Evolutionary conservation across 2,888 invertebrate genomes (phyloP).

Genomic region (Pycnomerus fuliginosus): DNA sequence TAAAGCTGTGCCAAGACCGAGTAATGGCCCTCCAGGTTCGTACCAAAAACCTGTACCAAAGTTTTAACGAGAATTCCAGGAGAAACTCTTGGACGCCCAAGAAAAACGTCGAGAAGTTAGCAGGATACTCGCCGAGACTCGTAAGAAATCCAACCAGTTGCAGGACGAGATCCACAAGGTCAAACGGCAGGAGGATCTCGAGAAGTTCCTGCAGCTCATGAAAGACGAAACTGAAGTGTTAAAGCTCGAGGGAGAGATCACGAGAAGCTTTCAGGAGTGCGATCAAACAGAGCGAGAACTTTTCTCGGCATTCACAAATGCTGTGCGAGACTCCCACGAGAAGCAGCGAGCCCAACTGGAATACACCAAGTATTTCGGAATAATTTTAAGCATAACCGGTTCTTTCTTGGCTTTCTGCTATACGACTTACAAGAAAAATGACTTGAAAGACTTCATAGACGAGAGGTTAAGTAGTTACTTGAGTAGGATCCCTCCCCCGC

Average conservation of each 20-base stretch:
- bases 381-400: slow-evolving; percentile 47
- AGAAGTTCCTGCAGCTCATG: slow-evolving; percentile 71
- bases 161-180: slow-evolving; percentile 76
- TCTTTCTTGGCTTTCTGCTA: slow-evolving; percentile 48
- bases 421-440: slow-evolving; percentile 45
- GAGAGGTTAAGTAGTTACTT: slow-evolving; percentile 25
- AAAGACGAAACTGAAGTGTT: slow-evolving; percentile 68
- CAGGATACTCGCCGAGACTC: slow-evolving; percentile 60
- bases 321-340: slow-evolving; percentile 80
- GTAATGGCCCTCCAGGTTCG: slow-evolving; percentile 68
- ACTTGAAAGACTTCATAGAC: slow-evolving; percentile 44
- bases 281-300: slow-evolving; percentile 75
- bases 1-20: slow-evolving; percentile 70
- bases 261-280: slow-evolving; percentile 61
- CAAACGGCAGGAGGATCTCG: slow-evolving; percentile 66
- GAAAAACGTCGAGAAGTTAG: slow-evolving; percentile 65
- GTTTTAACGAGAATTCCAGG: slow-evolving; percentile 49
- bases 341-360: slow-evolving; percentile 79
- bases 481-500: neutral
- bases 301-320: slow-evolving; percentile 71
- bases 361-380: slow-evolving; percentile 77
- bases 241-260: slow-evolving; percentile 63
- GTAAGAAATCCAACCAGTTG: slow-evolving; percentile 67
- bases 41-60: slow-evolving; percentile 8
- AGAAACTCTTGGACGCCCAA: slow-evolving; percentile 65